Evolutionary conservation across 2,888 invertebrate genomes (phyloP).

Genomic region (Scaptodrosophila latifasciaeformis): DNA sequence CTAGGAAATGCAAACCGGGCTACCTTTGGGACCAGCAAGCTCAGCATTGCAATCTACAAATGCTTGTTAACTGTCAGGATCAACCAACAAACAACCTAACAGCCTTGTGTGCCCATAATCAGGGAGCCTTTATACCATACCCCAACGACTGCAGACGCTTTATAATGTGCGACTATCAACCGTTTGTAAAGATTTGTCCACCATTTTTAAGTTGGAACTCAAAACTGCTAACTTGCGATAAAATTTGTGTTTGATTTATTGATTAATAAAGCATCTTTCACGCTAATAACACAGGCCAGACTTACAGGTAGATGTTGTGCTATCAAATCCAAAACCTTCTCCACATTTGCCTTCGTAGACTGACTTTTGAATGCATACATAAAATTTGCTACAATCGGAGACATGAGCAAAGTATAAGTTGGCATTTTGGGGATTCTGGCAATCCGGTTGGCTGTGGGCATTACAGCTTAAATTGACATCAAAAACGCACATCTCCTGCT

Average conservation of each 20-base stretch:
- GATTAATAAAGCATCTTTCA: background rate
- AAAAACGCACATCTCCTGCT: conserved; percentile 1
- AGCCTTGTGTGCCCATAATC: conserved; percentile 8
- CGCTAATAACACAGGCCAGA: conserved; percentile 14
- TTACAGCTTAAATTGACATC: conserved; percentile 10
- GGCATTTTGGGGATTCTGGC: conserved; percentile 17
- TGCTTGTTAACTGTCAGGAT: conserved; percentile 1
- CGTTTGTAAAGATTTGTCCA: conserved; percentile 45
- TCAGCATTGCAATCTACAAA: conserved; percentile 27
- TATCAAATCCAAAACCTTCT: conserved; percentile 20
- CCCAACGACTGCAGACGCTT: conserved; percentile 42
- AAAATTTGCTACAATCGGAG: conserved; percentile 21
- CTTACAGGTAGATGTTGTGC: conserved; percentile 13
- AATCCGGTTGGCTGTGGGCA: conserved; percentile 10
- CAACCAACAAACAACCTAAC: too few species aligned
- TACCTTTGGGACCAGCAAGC: conserved; percentile 27
- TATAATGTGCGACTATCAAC: conserved; percentile 46
- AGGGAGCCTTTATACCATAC: conserved; percentile 19
- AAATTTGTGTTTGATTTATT: conserved; percentile 31
- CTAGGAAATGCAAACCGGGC: conserved; percentile 21
- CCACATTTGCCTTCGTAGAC: conserved; percentile 24
- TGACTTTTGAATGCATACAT: conserved; percentile 15
- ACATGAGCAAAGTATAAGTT: conserved; percentile 21
- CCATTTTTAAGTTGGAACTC: conserved; percentile 44
- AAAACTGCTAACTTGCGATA: conserved; percentile 42